A percentile compares a stretch with the other conserved stretches of the same genome.
Evolutionary conservation across 2,113 vertebrate species (phyloP).

Genomic region (Ptilonorhynchus violaceus): DNA sequence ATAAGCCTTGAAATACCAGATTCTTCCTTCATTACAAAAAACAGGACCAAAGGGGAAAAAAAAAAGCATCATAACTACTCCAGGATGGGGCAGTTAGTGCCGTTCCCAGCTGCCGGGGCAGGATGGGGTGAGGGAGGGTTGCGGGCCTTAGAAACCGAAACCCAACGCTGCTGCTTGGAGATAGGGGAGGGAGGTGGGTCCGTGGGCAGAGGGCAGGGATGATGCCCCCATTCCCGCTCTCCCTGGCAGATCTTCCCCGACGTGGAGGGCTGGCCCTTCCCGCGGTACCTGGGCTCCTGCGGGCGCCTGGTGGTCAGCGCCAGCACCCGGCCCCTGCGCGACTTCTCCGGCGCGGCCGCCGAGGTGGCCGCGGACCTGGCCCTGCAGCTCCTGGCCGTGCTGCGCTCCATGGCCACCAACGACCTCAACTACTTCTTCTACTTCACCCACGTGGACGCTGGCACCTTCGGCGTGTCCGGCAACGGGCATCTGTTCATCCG

Average conservation of each 20-base stretch:
- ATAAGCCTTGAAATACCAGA: not conserved
- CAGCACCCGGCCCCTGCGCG: slow-evolving; percentile 69
- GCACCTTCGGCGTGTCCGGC: slow-evolving; percentile 81
- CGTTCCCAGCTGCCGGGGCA: not conserved
- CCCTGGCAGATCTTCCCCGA: slow-evolving; percentile 79
- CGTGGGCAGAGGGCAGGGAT: fast-evolving
- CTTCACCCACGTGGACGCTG: slow-evolving; percentile 74
- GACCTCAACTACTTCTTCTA: slow-evolving; percentile 84
- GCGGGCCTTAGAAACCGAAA: not conserved
- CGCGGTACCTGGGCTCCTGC: slow-evolving; percentile 82
- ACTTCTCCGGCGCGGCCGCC: slow-evolving; percentile 56
- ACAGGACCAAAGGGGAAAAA: fast-evolving
- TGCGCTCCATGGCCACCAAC: slow-evolving; percentile 77
- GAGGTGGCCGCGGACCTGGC: slow-evolving; percentile 75
- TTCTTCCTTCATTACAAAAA: not conserved
- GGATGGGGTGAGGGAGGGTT: not conserved
- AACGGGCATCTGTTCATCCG: slow-evolving; percentile 81
- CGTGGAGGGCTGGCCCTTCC: slow-evolving; percentile 84
- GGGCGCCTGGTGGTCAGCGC: slow-evolving; percentile 77
- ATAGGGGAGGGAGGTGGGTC: too few species aligned
- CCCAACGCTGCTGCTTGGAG: not conserved
- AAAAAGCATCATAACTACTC: not conserved
- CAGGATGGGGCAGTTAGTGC: not conserved
- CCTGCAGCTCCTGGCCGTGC: slow-evolving; percentile 78
- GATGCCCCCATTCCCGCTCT: fast-evolving